A percentile compares a stretch with the other conserved stretches of the same genome.
phyloP scores from a whole-genome alignment of 2,888 invertebrate species.

The Leucophenga maculata region DNA sequence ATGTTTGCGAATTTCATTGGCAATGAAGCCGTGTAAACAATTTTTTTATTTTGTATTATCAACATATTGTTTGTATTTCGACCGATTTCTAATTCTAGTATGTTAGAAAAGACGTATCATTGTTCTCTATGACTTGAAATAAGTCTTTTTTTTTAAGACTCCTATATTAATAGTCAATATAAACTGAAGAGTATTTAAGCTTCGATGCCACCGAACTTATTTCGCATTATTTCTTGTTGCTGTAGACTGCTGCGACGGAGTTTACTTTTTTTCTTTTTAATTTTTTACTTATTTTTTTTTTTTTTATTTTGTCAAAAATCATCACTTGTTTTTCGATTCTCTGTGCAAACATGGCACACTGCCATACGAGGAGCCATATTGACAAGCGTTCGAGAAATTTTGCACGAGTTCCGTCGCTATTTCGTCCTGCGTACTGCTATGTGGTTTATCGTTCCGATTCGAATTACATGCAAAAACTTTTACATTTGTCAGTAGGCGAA shows the following conservation, averaged over 20 bases:
- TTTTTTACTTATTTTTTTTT: neutral
- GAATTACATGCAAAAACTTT: neutral
- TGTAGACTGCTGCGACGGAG: neutral
- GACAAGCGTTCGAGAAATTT: neutral
- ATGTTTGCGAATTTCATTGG: too few relatives aligned
- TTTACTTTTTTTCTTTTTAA: neutral
- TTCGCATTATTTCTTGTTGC: constrained; percentile 27
- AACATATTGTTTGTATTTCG: too few relatives aligned
- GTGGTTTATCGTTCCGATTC: neutral
- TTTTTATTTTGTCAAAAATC: constrained; percentile 43
- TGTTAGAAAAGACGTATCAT: too few relatives aligned
- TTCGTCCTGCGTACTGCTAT: constrained; percentile 26
- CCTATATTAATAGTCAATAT: too few relatives aligned
- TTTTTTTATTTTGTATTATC: too few relatives aligned
- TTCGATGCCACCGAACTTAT: too few relatives aligned
- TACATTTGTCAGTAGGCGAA: neutral
- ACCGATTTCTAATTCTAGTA: too few relatives aligned
- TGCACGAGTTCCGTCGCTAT: constrained; percentile 26
- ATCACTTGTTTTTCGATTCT: constrained; percentile 45
- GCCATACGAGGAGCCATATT: too few relatives aligned
- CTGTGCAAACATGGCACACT: constrained; percentile 53
- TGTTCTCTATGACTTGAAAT: too few relatives aligned
- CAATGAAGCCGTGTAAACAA: too few relatives aligned
- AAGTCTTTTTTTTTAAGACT: too few relatives aligned
- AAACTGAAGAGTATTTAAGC: too few relatives aligned